Percentiles rank a stretch among this genome's conserved stretches.
Conservation (phyloP, 1,140 invertebrate genomes). For the Bilobella aurantiaca region DNA sequence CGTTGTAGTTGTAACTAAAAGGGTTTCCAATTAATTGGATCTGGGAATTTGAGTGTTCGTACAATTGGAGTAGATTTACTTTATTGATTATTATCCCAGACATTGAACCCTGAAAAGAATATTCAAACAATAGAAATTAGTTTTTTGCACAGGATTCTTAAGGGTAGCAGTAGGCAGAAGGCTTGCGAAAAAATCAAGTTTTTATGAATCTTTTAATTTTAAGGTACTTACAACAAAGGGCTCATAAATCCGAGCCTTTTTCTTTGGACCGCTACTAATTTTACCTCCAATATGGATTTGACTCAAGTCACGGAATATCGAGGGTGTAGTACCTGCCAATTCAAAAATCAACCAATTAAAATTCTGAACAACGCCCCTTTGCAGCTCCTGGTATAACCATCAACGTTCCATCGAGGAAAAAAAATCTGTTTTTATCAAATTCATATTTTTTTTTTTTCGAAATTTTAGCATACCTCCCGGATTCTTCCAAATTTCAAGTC, state of each 20-base stretch:
- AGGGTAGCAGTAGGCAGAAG: too few species aligned
- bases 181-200: too few species aligned
- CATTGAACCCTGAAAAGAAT: slow-evolving; percentile 5
- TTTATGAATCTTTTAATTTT: too few species aligned
- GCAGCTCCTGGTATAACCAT: too few species aligned
- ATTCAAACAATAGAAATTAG: background rate
- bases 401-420: too few species aligned
- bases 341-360: background rate
- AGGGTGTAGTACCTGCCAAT: background rate
- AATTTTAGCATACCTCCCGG: background rate
- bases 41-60: background rate
- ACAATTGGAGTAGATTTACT: background rate
- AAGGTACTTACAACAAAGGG: slow-evolving; percentile 2
- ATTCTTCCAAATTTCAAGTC: slow-evolving; percentile 5
- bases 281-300: background rate
- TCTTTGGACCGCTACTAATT: slow-evolving; percentile 3
- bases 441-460: too few species aligned
- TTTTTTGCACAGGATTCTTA: too few species aligned
- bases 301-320: background rate
- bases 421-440: too few species aligned
- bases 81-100: slow-evolving; percentile 6
- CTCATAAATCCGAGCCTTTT: background rate
- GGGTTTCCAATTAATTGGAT: background rate
- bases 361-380: too few species aligned
- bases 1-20: slow-evolving; percentile 2